Evolutionary conservation across 2,797 vertebrate genomes (phyloP).

Genomic region (Hydrophis major): DNA sequence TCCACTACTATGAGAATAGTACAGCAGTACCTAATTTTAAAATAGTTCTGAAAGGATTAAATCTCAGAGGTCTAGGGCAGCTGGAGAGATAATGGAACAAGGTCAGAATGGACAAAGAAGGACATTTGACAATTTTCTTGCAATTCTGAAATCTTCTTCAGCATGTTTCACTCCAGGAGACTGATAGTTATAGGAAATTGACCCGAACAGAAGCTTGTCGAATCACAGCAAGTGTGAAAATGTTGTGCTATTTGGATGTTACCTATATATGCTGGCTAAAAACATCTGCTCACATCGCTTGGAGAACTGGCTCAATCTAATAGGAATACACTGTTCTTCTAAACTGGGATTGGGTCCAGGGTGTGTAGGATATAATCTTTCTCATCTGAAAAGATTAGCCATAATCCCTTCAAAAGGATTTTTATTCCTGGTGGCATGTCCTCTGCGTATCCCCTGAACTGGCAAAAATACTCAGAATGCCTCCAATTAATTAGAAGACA

Average conservation of each 20-base stretch:
- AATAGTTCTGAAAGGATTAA: not conserved
- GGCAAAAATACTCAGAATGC: conserved; percentile 22
- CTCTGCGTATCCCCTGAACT: conserved; percentile 55
- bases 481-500: not conserved
- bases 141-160: not conserved
- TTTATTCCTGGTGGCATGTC: conserved; percentile 36
- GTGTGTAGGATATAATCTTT: conserved; percentile 36
- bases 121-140: not conserved
- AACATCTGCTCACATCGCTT: not conserved
- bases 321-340: conserved; percentile 44
- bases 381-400: conserved; percentile 16
- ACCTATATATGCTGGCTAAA: not conserved
- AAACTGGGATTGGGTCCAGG: conserved; percentile 5
- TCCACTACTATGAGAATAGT: not conserved
- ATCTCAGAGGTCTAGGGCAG: not conserved
- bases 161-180: not conserved
- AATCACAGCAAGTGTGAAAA: not conserved
- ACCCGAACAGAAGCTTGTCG: not conserved
- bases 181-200: not conserved
- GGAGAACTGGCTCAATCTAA: not conserved
- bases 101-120: not conserved
- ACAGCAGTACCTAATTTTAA: not conserved
- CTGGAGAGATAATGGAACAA: not conserved
- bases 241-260: not conserved
- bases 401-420: conserved; percentile 40